phyloP scores from a whole-genome alignment of 2,888 invertebrate genomes.

The Pollenia angustigena region DNA sequence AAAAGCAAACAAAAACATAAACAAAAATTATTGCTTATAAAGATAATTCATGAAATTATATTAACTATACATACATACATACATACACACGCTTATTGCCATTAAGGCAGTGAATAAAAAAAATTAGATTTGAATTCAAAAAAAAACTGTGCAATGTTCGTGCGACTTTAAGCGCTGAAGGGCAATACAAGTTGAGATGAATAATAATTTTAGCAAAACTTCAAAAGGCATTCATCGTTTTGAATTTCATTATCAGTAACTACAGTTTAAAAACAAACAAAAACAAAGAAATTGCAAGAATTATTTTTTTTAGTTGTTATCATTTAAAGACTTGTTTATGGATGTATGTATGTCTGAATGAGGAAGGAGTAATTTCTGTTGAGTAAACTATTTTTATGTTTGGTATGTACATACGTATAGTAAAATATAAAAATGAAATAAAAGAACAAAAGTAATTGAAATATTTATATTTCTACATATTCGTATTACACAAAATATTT shows the following conservation, averaged over 20 bases:
- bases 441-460: slow-evolving; percentile 23
- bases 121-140: not conserved
- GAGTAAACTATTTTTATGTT: slow-evolving; percentile 35
- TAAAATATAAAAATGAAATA: not conserved
- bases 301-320: not conserved
- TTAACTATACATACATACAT: not conserved
- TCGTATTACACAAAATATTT: not conserved
- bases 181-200: not conserved
- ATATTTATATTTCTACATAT: not conserved
- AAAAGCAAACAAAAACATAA: slow-evolving; percentile 25
- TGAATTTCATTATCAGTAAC: not conserved
- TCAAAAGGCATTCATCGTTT: not conserved
- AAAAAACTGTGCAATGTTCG: not conserved
- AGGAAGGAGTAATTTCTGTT: slow-evolving; percentile 26
- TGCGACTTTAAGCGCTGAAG: not conserved
- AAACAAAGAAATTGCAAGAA: slow-evolving; percentile 13
- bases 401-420: slow-evolving; percentile 10
- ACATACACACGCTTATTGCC: not conserved
- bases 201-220: not conserved
- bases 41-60: not conserved
- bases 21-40: slow-evolving; percentile 20
- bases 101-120: not conserved
- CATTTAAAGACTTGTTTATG: slow-evolving; percentile 3
- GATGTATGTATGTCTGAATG: slow-evolving; percentile 21
- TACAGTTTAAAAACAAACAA: slow-evolving; percentile 3